These are phyloP conservation scores for Carlito syrichta DNA, from an alignment of 2,113 vertebrate genomes.

Conservation along the genomic window DNA sequence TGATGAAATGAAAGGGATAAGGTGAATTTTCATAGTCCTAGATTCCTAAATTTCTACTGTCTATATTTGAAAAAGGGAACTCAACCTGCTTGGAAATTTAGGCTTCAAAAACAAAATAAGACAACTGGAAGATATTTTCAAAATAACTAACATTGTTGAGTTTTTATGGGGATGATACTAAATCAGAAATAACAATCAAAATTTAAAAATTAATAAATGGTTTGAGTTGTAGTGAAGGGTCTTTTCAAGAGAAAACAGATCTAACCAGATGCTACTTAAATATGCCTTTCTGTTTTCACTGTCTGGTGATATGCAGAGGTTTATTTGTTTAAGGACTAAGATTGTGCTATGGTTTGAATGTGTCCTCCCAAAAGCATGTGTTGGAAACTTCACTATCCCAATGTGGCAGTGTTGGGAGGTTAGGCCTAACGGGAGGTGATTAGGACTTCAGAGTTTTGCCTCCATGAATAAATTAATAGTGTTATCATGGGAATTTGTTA, in stretches of 20 bases:
- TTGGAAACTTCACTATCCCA: background rate
- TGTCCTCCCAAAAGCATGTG: background rate
- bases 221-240: background rate
- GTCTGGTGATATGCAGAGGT: background rate
- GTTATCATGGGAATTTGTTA: background rate
- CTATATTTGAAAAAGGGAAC: background rate
- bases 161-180: background rate
- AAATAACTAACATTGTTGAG: background rate
- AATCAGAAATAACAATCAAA: background rate
- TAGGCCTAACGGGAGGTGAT: background rate
- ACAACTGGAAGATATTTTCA: conserved; percentile 7
- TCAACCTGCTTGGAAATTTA: background rate
- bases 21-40: background rate
- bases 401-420: background rate
- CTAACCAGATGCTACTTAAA: background rate
- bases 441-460: too few relatives aligned
- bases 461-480: background rate
- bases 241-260: background rate
- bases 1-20: background rate
- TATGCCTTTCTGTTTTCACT: background rate
- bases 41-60: background rate
- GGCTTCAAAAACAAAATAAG: conserved; percentile 27
- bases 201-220: background rate
- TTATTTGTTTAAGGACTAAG: background rate
- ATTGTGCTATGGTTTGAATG: background rate